Percentiles rank a stretch among this genome's conserved stretches.
These are phyloP conservation scores for Nomada lathburiana DNA, from an alignment of 2,888 invertebrate genomes.

Conservation along the genomic window DNA sequence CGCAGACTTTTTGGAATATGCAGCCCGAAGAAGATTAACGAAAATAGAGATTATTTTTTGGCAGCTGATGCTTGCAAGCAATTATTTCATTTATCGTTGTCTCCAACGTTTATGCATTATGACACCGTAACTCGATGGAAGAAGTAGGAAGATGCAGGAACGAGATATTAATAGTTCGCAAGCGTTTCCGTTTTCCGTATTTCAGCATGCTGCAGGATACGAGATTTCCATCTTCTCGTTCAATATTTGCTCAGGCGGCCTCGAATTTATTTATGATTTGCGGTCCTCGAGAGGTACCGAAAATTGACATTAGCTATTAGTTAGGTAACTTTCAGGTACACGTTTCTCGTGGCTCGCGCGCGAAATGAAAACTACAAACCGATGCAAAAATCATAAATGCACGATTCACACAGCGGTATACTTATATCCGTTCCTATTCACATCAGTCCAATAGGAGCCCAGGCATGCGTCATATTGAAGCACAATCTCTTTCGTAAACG, in stretches of 20 bases:
- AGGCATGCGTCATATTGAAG: too few relatives aligned
- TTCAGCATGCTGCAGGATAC: background rate
- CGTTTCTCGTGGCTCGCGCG: background rate
- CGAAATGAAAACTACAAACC: background rate
- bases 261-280: background rate
- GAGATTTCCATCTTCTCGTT: background rate
- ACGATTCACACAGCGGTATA: background rate
- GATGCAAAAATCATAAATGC: background rate
- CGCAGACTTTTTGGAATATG: too few relatives aligned
- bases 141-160: background rate
- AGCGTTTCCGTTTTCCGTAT: background rate
- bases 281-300: too few relatives aligned
- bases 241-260: constrained; percentile 6
- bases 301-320: background rate
- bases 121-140: too few relatives aligned
- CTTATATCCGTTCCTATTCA: background rate
- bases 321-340: background rate
- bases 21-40: too few relatives aligned
- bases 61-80: too few relatives aligned
- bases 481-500: too few relatives aligned
- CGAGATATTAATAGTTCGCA: background rate
- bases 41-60: too few relatives aligned
- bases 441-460: background rate
- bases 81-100: too few relatives aligned
- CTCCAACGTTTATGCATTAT: too few relatives aligned